These are phyloP conservation scores for Limnephilus marmoratus DNA, from an alignment of 2,888 invertebrate species.

Conservation along the genomic window DNA sequence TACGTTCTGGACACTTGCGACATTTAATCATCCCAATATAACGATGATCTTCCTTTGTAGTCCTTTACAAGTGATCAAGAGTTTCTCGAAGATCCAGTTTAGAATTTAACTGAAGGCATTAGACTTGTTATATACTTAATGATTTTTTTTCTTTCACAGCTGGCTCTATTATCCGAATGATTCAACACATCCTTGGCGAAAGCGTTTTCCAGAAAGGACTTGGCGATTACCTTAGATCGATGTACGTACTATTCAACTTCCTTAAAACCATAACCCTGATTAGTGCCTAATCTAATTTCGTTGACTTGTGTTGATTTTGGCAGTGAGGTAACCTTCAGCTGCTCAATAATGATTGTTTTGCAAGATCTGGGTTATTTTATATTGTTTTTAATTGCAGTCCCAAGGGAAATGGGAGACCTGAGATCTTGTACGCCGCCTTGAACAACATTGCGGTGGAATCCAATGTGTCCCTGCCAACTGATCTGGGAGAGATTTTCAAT, in stretches of 20 bases:
- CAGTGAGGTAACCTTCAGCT: too few species aligned
- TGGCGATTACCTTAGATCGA: conserved; percentile 75
- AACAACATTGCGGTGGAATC: conserved; percentile 68
- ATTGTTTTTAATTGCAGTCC: neutral
- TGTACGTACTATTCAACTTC: conserved; percentile 72
- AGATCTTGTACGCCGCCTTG: neutral
- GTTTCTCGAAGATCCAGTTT: too few species aligned
- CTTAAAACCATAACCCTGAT: neutral
- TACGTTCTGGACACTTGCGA: too few species aligned
- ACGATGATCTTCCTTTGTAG: too few species aligned
- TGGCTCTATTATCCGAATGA: conserved; percentile 82
- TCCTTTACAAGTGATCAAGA: too few species aligned
- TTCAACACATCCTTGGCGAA: conserved; percentile 79
- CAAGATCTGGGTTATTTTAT: neutral
- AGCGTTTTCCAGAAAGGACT: conserved; percentile 77
- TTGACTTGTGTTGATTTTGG: neutral
- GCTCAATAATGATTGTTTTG: neutral
- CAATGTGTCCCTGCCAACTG: conserved; percentile 70
- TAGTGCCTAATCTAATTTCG: neutral
- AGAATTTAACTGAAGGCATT: too few species aligned
- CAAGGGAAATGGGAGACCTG: neutral
- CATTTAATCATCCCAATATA: too few species aligned
- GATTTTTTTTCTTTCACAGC: conserved; percentile 69
- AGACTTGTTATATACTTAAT: neutral
- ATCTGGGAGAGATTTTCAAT: conserved; percentile 80